Conservation (phyloP, 2,797 vertebrate species). For the Pteropus rufus region DNA sequence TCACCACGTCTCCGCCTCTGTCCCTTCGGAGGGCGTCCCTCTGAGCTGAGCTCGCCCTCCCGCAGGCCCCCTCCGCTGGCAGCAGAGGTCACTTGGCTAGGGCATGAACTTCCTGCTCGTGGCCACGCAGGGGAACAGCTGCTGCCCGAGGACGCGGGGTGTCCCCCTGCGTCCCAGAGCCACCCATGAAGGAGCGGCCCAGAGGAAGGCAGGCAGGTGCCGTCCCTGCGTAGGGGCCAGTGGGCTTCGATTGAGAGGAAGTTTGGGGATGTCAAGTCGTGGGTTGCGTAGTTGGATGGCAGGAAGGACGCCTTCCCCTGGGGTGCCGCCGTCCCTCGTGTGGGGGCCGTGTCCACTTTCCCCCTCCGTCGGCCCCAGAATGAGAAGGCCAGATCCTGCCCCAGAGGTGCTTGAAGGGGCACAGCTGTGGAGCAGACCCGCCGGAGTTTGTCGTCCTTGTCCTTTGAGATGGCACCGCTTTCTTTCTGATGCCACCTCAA, state of each 20-base stretch:
- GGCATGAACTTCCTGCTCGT: no score
- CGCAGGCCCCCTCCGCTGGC: neutral
- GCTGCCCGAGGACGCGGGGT: no score
- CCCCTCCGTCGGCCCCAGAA: no score
- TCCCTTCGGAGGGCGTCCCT: neutral
- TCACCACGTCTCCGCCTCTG: no score
- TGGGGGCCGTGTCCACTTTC: fast-evolving
- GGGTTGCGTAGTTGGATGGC: neutral
- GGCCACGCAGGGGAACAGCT: no score
- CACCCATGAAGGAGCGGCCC: neutral
- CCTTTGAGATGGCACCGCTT: neutral
- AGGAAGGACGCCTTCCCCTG: fast-evolving
- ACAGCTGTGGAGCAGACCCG: neutral
- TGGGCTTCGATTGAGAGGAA: neutral
- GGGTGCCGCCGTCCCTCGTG: neutral
- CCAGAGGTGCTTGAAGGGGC: neutral
- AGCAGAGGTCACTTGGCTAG: neutral
- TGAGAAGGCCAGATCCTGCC: neutral
- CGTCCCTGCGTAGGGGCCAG: no score
- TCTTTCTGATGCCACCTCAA: neutral
- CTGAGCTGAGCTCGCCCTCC: neutral
- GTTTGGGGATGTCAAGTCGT: neutral
- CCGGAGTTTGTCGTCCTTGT: neutral
- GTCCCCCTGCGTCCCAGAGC: neutral
- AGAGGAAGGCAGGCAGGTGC: neutral